phyloP scores from a whole-genome alignment of 2,797 vertebrate species.

The Cryptoprocta ferox region DNA sequence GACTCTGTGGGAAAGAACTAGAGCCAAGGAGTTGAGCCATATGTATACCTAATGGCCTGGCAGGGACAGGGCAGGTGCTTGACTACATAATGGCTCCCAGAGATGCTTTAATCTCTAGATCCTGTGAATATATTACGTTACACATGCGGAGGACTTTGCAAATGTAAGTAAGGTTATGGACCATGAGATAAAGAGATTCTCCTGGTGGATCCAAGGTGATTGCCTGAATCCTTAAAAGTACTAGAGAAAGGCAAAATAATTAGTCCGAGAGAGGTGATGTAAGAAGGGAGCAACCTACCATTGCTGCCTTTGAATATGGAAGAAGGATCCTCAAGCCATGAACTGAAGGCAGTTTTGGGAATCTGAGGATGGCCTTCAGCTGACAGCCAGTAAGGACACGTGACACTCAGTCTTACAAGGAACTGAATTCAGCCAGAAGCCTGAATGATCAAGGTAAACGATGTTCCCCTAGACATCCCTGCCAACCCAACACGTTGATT shows the following conservation, averaged over 20 bases:
- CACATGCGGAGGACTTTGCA: not conserved
- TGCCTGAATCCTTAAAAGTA: not conserved
- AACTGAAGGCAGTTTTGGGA: not conserved
- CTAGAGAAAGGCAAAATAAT: not conserved
- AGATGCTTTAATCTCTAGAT: not conserved
- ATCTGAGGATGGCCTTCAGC: not conserved
- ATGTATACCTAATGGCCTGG: not conserved
- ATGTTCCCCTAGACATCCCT: not conserved
- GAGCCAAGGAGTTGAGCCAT: not conserved
- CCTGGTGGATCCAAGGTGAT: not conserved
- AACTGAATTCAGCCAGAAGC: not conserved
- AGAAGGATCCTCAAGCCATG: not conserved
- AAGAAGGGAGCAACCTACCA: not conserved
- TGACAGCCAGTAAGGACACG: not conserved
- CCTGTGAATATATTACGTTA: not conserved
- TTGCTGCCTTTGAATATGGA: not conserved
- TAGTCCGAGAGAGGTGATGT: not conserved
- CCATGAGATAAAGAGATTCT: not conserved
- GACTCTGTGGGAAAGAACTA: not conserved
- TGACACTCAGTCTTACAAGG: not conserved
- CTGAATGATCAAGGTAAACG: not conserved
- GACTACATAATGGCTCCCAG: not conserved
- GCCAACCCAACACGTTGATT: not conserved
- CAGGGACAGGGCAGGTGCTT: rapidly evolving
- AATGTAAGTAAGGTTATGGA: not conserved